Evolutionary conservation across 1,140 invertebrate species (phyloP), one percentile per base, ranked within the genome.

Genomic region (Ostrea denselamellosa): DNA sequence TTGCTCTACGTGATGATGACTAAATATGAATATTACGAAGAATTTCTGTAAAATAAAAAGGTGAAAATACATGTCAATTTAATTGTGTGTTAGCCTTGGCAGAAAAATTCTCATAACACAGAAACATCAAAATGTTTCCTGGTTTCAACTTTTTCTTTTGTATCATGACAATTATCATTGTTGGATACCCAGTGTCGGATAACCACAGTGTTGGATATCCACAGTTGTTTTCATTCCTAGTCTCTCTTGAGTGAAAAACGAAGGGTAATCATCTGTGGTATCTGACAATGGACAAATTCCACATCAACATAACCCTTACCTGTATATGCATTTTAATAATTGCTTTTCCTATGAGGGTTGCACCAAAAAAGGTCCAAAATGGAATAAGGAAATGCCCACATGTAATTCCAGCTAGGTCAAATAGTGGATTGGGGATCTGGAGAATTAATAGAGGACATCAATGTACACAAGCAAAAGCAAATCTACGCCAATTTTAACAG

Each of bases 291-390:
- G 34, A 5, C 34, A n/a, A n/a, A n/a, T n/a, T n/a, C n/a, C n/a
- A n/a, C n/a, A 44, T 44, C 34, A 44, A 44, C 5, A 44, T 85
- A 81, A 17, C 87, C 83, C 88, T 58, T 92, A 95, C 95, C 93
- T 99, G 99, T 93, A 99, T 98, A 94, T 99, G 98, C 98, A 99
- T 99, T 96, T 99, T 99, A 90, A 99, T 97, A 71, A 99, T 96
- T 68, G 99, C 99, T 95, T 99, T 99, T 71, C 99, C 99, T 88
- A 99, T 97, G 0, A 99, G 95, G 0, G 99, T 99, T 85, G 99
- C 99, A 56, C 99, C 99, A 95, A 99, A 99, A 96, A 99, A 99
- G 51, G 99, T 99, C 98, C 98, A 99, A 95, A 99, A 99, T 56
- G 99, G 99, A 92, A 99, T 98, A 82, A 99, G 95, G 95, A 99